Evolutionary conservation across 1,140 invertebrate species (phyloP), one percentile per base, ranked within the genome.

Genomic region (Ceratoteleas bidentatus): DNA sequence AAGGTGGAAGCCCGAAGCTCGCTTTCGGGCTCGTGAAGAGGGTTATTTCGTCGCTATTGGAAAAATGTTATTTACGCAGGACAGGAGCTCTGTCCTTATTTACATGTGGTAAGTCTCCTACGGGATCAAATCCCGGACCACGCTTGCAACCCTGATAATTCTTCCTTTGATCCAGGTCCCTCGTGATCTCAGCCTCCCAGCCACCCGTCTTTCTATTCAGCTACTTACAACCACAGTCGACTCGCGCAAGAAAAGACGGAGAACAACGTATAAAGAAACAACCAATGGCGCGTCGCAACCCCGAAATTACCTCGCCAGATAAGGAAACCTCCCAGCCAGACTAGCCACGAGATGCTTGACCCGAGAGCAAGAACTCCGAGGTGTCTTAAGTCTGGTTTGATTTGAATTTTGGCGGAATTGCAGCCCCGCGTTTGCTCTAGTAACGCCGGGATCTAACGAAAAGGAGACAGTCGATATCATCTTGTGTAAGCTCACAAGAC

Each of bases 71-170:
- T 91, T 91, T 91, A 90, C 90, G 88, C 85, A 89, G 86, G 84
- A 88, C 84, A 87, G 85, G 77, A 84, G 77, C 86, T 90, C 85
- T 87, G 88, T 91, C 89, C 89, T 90, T 91, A 91, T 91, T 91
- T 91, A 91, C 90, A 91, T 91, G 90, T 91, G 89, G 90, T 91
- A 91, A 91, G 90, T 91, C 90, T 91, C 90, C 90, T 90, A 84
- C 89, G 90, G 88, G 90, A 91, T 88, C 86, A 90, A 91, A 91
- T 91, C 90, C 90, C 89, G 90, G 89, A 88, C 87, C 84, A 80
- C 86, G 88, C 85, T 87, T 65, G 87, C 85, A 89, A 89, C 90
- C 88, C 89, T 91, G 90, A 91, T 91, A 91, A 91, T 91, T 91
- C 90, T 91, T 91, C 87, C 90, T 91, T 91, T 91, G 90, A 91